phyloP scores from a whole-genome alignment of 2,113 vertebrate species.

The Psephotus haematonotus region DNA sequence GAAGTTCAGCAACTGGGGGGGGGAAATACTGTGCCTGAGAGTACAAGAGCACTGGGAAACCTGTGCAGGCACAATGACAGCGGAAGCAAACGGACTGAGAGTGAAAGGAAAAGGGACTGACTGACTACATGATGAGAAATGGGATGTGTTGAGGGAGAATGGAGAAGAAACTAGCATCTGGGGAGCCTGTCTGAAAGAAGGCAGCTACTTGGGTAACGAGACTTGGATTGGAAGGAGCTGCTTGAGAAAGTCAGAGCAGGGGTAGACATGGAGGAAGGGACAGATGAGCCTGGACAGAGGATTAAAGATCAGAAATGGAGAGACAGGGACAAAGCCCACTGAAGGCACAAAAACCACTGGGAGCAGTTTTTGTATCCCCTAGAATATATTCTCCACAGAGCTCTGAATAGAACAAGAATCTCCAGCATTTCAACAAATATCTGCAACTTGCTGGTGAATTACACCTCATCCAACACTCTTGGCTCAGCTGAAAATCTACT shows the following conservation, averaged over 20 bases:
- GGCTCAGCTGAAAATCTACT: not conserved
- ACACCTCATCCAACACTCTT: not conserved
- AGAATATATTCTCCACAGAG: not conserved
- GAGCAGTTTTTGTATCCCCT: not conserved
- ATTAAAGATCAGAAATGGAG: not conserved
- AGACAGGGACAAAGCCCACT: not conserved
- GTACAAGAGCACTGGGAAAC: not conserved
- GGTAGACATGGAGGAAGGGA: not conserved
- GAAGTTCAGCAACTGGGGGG: not conserved
- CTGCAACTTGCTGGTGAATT: not conserved
- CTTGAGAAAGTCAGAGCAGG: not conserved
- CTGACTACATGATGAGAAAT: not conserved
- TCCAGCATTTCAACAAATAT: not conserved
- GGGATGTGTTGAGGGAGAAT: not conserved
- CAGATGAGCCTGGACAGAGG: not conserved
- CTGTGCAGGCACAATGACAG: not conserved
- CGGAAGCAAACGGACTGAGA: not conserved
- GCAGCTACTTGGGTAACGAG: not conserved
- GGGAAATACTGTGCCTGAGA: not conserved
- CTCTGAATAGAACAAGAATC: not conserved
- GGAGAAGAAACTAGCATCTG: not conserved
- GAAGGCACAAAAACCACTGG: not conserved
- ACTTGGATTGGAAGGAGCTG: not conserved
- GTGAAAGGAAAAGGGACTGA: not conserved
- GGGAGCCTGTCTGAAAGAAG: not conserved